phyloP scores from a whole-genome alignment of 2,797 vertebrate genomes.

The Falco naumanni region DNA sequence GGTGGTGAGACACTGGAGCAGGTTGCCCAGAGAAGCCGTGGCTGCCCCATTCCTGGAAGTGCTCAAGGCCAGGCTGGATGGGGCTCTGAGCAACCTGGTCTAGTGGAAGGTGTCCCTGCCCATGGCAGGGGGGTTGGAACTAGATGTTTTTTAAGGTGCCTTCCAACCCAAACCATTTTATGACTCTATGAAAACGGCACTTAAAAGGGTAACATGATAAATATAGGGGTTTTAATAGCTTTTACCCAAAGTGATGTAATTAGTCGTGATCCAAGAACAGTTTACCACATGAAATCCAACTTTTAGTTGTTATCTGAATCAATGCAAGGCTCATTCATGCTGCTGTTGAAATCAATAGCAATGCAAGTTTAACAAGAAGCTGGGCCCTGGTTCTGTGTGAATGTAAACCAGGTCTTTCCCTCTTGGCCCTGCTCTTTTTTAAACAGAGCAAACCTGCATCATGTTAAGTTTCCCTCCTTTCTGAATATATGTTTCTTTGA shows the following conservation, averaged over 20 bases:
- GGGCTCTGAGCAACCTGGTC: too few relatives aligned
- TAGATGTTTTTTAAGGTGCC: too few relatives aligned
- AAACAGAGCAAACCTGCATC: background rate
- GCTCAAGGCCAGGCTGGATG: too few relatives aligned
- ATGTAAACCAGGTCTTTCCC: background rate
- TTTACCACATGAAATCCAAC: background rate
- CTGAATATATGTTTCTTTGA: background rate
- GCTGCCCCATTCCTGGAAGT: too few relatives aligned
- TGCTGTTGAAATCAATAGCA: conserved; percentile 18
- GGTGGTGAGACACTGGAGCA: too few relatives aligned
- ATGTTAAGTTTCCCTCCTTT: background rate
- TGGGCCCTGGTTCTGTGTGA: background rate
- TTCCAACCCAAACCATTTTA: too few relatives aligned
- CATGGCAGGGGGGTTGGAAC: too few relatives aligned
- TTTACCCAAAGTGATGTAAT: background rate
- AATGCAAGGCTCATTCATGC: background rate
- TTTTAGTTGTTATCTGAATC: background rate
- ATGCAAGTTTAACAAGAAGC: background rate
- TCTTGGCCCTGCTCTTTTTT: background rate
- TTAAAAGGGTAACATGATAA: background rate
- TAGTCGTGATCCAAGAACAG: background rate
- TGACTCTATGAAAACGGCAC: background rate
- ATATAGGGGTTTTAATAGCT: background rate
- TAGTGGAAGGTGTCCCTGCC: too few relatives aligned
- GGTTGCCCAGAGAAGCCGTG: too few relatives aligned